These are phyloP conservation scores for Pristiophorus japonicus DNA, from an alignment of 2,113 vertebrate genomes.

Conservation along the genomic window DNA sequence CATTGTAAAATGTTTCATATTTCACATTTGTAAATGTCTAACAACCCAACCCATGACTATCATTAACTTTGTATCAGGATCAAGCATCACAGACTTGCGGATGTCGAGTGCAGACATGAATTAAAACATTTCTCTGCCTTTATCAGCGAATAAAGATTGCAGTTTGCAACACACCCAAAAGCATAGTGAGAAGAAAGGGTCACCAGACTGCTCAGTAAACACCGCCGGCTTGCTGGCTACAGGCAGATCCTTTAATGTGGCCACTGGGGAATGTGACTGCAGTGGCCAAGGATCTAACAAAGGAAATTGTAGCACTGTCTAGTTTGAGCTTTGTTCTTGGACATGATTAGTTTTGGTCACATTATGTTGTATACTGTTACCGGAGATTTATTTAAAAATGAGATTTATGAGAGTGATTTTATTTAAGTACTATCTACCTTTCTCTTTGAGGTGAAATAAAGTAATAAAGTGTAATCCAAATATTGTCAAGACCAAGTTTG, in stretches of 20 bases:
- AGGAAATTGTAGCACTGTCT: neutral
- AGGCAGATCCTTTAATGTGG: slow-evolving; percentile 17
- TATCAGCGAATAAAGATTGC: slow-evolving; percentile 31
- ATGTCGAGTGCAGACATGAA: slow-evolving; percentile 19
- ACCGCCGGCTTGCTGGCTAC: neutral
- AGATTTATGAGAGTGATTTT: neutral
- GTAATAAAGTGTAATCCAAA: neutral
- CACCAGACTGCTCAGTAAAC: slow-evolving; percentile 22
- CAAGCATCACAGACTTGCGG: slow-evolving; percentile 23
- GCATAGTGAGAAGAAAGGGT: neutral
- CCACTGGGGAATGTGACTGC: neutral
- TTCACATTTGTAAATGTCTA: neutral
- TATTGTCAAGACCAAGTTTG: neutral
- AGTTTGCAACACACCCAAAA: slow-evolving; percentile 33
- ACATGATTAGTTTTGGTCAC: neutral
- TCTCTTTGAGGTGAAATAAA: neutral
- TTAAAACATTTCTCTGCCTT: slow-evolving; percentile 9
- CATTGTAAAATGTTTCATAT: neutral
- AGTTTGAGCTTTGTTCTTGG: neutral
- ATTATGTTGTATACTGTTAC: neutral
- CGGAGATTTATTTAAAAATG: neutral
- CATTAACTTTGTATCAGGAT: slow-evolving; percentile 21
- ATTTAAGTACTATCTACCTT: too few relatives aligned
- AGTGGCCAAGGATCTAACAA: neutral
- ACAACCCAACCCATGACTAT: neutral